These are phyloP conservation scores for Aurelia aurita DNA, from an alignment of 30 jellyfish, hydroid and myxozoan species.

Conservation along the genomic window DNA sequence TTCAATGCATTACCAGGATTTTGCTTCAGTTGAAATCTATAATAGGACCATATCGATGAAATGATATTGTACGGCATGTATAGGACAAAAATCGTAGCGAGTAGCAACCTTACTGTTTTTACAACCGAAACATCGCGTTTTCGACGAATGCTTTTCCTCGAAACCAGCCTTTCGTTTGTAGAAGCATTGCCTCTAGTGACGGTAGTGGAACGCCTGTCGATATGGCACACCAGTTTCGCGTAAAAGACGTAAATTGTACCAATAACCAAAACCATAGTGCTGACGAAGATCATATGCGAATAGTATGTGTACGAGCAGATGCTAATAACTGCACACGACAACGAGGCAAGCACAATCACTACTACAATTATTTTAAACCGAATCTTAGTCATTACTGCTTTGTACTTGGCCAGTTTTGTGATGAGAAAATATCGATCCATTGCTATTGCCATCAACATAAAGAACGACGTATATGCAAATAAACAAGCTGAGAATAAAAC, in stretches of 20 bases:
- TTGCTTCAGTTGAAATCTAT: constrained; percentile 22
- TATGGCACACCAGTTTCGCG: constrained; percentile 41
- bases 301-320: constrained; percentile 23
- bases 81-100: constrained; percentile 50
- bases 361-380: constrained; percentile 40
- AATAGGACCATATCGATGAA: constrained; percentile 51
- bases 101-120: constrained; percentile 44
- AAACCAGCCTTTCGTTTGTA: not conserved
- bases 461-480: constrained; percentile 63
- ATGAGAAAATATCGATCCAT: constrained; percentile 67
- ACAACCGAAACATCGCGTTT: constrained; percentile 64
- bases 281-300: constrained; percentile 30
- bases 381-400: constrained; percentile 38
- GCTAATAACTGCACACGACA: constrained; percentile 9
- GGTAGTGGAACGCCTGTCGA: constrained; percentile 51
- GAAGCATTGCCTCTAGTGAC: not conserved
- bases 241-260: constrained; percentile 47
- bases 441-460: constrained; percentile 59
- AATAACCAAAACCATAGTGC: constrained; percentile 28
- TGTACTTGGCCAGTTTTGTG: constrained; percentile 32
- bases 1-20: constrained; percentile 30
- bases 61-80: constrained; percentile 70
- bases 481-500: constrained; percentile 32
- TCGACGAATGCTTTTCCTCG: constrained; percentile 52
- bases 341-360: constrained; percentile 25